Evolutionary conservation across 2,888 invertebrate species (phyloP), one percentile per base, ranked within the genome.

Genomic region (Lottia gigantea): DNA sequence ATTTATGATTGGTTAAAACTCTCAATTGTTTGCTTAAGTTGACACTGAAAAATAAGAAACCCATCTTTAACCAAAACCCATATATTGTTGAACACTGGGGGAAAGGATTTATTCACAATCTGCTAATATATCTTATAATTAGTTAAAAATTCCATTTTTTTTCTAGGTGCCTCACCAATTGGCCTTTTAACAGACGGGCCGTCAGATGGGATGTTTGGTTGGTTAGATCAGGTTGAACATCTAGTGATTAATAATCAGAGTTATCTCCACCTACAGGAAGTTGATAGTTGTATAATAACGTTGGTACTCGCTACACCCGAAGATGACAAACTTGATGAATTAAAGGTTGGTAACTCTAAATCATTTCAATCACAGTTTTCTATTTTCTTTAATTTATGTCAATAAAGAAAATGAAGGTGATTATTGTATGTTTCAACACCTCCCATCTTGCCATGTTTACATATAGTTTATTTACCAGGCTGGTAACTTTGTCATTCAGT

Each of bases 281-380:
- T 71, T 14, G 67, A 66, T 26, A 71, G 68, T 26, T 67, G 68
- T 62, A 72, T 82, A 14, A 71, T 73, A 31, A 82, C 82, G 14
- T 66, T 84, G 3, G 40, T 83, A 15, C 71, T 85, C 14, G 80
- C 78, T 68, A 77, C 76, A 61, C 67, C 72, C 7, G 71, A 78
- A 16, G 85, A 84, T 25, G 78, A 84, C 71, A 67, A 66, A 19
- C 68, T 83, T 23, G 72, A 78, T 63, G 85, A 85, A 73, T 66
- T 85, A 2, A 82, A 80, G 82, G 85, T 85, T 55, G 11, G 65
- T 65, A 16, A 15, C 19, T 45, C 16, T 23, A n/a, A n/a, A n/a
- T n/a, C n/a, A n/a, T n/a, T n/a, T n/a, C n/a, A n/a, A n/a, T n/a
- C n/a, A n/a, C n/a, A n/a, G n/a, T n/a, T n/a, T n/a, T n/a, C n/a